Base-by-base conservation (phyloP, 1,140 invertebrate species). In the Anthonomus grandis region DNA sequence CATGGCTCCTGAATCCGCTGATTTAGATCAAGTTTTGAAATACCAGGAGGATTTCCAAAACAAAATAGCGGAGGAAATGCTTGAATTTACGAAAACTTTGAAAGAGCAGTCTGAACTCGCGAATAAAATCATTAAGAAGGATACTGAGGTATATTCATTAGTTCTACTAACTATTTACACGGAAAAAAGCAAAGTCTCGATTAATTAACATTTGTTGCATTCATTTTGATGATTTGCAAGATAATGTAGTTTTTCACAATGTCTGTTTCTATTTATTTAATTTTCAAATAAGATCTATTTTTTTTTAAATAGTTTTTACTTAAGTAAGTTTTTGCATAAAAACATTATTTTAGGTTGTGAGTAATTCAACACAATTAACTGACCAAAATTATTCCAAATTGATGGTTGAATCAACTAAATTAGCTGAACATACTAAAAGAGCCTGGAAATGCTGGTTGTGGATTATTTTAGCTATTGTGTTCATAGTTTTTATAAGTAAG, bases 391-490 rank as follows among this genome's bases (percentile, higher is more conserved):
- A 86, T 62, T 69, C 70, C 15, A 87, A 87, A 44, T 75, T 97
- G 46, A 84, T 89, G 72, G 79, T 80, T 39, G 91, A 95, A 75
- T 88, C 89, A 8, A 82, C 87, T 6, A 85, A 87, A 68, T 74
- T 97, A 19, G 83, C 87, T 66, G 88, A 89, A 59, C 91, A 93
- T 72, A 93, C 89, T 17, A 83, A 84, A 60, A 86, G 87, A 57
- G 88, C 88, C 0, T 95, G 91, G 81, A 91, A 91, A 70, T 96
- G 93, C 75, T 95, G 92, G 91, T 83, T 96, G 53, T 95, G 91
- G 91, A 69, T 95, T 5, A 89, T 94, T 85, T 76, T 97, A 39
- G 80, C 83, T 13, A 76, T 91, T 57, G 92, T 96, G 19, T 80
- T 91, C 64, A 75, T 86, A 42, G 86, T 90, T 57, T 97, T 96